A percentile compares a stretch with the other conserved stretches of the same genome.
Evolutionary conservation across 2,888 invertebrate genomes (phyloP).

Genomic region (Pyrrhia umbra): DNA sequence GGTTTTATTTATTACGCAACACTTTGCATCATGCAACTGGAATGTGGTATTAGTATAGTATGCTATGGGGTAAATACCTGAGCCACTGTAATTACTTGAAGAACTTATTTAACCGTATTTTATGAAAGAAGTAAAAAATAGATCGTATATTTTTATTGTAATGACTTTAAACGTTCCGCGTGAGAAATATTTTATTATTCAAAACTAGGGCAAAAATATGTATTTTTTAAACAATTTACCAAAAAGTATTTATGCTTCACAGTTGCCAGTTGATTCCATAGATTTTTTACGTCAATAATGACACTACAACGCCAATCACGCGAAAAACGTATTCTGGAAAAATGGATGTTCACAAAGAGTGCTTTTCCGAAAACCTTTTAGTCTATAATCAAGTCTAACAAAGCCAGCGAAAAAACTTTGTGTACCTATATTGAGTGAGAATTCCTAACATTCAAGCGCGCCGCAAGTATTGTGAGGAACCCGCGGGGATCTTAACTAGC

Average conservation of each 20-base stretch:
- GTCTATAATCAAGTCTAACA: conserved; percentile 18
- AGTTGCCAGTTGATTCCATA: conserved; percentile 12
- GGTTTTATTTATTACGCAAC: conserved; percentile 35
- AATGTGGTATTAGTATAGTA: conserved; percentile 9
- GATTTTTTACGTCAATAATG: conserved; percentile 16
- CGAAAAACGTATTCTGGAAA: conserved; percentile 3
- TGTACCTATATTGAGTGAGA: conserved; percentile 6
- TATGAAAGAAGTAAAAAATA: conserved; percentile 8
- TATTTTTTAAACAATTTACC: background rate
- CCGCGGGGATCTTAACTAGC: conserved; percentile 33
- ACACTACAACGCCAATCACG: conserved; percentile 18
- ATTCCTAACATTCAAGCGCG: conserved; percentile 15
- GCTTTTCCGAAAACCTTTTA: conserved; percentile 13
- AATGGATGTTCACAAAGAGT: background rate
- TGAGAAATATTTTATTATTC: background rate
- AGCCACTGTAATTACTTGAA: conserved; percentile 29
- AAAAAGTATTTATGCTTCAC: conserved; percentile 11
- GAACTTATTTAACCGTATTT: conserved; percentile 30
- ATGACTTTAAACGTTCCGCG: background rate
- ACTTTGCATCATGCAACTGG: conserved; percentile 42
- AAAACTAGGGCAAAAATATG: conserved; percentile 1
- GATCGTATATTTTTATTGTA: background rate
- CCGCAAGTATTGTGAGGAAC: conserved; percentile 15
- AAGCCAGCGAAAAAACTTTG: conserved; percentile 23
- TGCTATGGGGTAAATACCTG: conserved; percentile 13